These are phyloP conservation scores for Pomatostomus ruficeps DNA, from an alignment of 2,113 vertebrate genomes.

Conservation along the genomic window DNA sequence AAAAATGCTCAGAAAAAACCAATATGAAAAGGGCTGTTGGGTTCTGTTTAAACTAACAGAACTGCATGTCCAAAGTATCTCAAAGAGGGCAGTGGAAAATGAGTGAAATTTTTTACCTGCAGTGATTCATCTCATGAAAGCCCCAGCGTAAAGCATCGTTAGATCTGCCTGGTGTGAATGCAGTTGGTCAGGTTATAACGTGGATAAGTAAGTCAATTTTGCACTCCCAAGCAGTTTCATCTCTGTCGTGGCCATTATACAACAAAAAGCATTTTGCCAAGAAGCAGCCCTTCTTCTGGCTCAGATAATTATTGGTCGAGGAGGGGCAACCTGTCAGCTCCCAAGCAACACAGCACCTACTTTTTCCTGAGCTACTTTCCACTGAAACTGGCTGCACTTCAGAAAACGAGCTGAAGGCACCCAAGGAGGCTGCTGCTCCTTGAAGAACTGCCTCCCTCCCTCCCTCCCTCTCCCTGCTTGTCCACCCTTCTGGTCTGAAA, in stretches of 20 bases:
- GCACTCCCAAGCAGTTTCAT: not conserved
- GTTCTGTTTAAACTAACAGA: not conserved
- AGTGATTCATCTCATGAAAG: not conserved
- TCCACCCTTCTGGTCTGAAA: not conserved
- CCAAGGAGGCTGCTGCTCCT: not conserved
- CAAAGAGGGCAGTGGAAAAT: not conserved
- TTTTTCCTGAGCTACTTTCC: not conserved
- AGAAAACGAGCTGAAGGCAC: not conserved
- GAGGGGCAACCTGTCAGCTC: not conserved
- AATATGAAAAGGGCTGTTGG: not conserved
- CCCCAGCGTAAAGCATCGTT: not conserved
- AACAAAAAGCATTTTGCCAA: not conserved
- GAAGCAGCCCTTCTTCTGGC: not conserved
- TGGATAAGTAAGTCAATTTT: not conserved
- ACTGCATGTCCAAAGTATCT: not conserved
- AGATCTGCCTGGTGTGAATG: not conserved
- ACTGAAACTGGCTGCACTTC: not conserved
- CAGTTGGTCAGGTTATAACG: accelerated
- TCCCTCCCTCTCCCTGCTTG: not conserved
- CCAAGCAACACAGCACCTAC: not conserved
- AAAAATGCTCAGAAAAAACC: not conserved
- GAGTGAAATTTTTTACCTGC: not conserved
- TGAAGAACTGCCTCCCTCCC: not conserved
- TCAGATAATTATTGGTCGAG: not conserved
- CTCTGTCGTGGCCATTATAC: not conserved